A percentile compares a stretch with the other conserved stretches of the same genome.
phyloP scores from a whole-genome alignment of 2,797 vertebrate genomes.

The Tokudaia tokunoshimensis region DNA sequence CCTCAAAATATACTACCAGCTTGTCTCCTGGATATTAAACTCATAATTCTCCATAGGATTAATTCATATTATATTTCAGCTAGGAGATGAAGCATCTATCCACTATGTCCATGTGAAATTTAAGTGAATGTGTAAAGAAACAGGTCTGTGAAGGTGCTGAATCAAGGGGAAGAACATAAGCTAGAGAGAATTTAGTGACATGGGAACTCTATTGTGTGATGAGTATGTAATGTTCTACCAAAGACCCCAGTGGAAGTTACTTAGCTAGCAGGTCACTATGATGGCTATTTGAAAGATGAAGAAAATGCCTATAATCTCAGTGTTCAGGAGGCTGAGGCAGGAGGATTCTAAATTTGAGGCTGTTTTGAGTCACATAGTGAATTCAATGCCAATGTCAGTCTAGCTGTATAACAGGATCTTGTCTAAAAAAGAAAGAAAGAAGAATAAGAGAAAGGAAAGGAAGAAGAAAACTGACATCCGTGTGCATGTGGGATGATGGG shows the following conservation, averaged over 20 bases:
- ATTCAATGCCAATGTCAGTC: too few relatives aligned
- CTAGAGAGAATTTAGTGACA: not conserved
- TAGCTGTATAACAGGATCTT: not conserved
- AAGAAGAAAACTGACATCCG: not conserved
- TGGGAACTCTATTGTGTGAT: not conserved
- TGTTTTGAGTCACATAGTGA: not conserved
- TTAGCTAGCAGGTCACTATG: not conserved
- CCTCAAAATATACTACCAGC: not conserved
- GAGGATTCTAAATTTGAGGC: not conserved
- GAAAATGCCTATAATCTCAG: not conserved
- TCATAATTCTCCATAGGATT: not conserved
- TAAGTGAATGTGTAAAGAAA: not conserved
- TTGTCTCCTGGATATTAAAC: not conserved
- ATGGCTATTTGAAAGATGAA: slow-evolving; percentile 6
- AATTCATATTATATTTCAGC: not conserved
- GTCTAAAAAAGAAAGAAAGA: not conserved
- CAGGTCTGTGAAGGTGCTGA: not conserved
- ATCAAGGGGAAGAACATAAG: not conserved
- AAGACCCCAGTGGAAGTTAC: not conserved
- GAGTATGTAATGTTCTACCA: not conserved
- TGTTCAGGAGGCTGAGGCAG: not conserved
- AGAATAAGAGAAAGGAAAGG: not conserved
- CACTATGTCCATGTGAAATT: not conserved
- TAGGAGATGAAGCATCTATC: not conserved
- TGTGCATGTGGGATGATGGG: not conserved